Evolutionary conservation across 1,140 invertebrate species (phyloP).

Genomic region (Ceratitis capitata): DNA sequence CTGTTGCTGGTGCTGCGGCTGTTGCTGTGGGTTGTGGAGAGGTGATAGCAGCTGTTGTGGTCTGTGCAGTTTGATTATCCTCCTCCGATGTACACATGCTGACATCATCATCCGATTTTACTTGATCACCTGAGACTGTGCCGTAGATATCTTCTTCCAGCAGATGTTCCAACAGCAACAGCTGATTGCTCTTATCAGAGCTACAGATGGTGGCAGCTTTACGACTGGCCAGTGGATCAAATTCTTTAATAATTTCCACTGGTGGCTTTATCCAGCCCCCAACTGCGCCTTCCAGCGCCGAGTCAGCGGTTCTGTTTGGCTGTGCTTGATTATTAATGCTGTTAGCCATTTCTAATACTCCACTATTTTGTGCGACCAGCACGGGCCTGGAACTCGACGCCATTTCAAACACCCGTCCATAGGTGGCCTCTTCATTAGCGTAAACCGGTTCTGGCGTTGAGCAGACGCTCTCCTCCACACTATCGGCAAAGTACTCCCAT

Average conservation of each 20-base stretch:
- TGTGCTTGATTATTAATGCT: not conserved
- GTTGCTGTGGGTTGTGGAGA: no score
- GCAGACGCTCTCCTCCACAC: conserved; percentile 41
- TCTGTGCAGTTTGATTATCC: conserved; percentile 48
- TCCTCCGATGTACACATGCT: conserved; percentile 62
- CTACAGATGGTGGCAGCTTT: conserved; percentile 50
- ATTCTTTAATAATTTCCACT: conserved; percentile 58
- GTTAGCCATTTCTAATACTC: not conserved
- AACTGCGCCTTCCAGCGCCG: conserved; percentile 50
- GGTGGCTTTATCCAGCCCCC: conserved; percentile 41
- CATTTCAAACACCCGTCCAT: conserved; percentile 62
- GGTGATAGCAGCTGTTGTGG: not conserved
- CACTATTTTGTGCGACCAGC: not conserved
- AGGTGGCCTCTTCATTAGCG: conserved; percentile 61
- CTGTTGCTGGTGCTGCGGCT: conserved; percentile 9
- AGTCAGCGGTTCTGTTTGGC: not conserved
- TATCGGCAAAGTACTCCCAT: conserved; percentile 56
- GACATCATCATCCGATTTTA: conserved; percentile 53
- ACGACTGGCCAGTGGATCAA: conserved; percentile 56
- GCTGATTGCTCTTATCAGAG: conserved; percentile 60
- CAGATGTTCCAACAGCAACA: conserved; percentile 60
- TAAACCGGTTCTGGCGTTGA: conserved; percentile 55
- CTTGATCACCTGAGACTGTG: conserved; percentile 47
- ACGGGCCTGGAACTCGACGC: conserved; percentile 50
- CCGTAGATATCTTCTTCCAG: conserved; percentile 63